Conservation (phyloP, 2,113 vertebrate genomes). For the Saccopteryx leptura region DNA sequence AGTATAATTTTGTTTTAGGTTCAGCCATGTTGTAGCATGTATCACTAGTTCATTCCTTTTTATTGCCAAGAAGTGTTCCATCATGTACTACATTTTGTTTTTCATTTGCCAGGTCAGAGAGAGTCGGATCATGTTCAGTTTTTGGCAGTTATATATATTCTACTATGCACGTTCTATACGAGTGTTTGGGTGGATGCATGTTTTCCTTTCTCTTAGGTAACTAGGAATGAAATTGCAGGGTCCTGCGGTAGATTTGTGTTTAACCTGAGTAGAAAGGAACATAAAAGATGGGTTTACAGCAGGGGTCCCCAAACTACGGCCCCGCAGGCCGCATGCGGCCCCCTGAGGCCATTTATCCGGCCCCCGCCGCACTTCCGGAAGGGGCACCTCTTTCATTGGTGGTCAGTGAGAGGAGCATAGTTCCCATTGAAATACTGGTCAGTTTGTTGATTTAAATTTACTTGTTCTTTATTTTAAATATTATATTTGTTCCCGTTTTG, state of each 20-base stretch:
- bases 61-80: not conserved
- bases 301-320: not conserved
- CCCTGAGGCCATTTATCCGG: too few relatives aligned
- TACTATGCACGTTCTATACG: not conserved
- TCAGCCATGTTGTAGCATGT: not conserved
- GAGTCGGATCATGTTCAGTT: not conserved
- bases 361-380: too few relatives aligned
- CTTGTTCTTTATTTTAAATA: too few relatives aligned
- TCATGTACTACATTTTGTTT: not conserved
- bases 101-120: not conserved
- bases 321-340: too few relatives aligned
- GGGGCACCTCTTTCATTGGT: too few relatives aligned
- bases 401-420: too few relatives aligned
- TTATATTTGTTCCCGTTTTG: too few relatives aligned
- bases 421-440: too few relatives aligned
- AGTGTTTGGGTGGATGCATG: not conserved
- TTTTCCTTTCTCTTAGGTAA: constrained; percentile 42
- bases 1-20: not conserved
- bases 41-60: not conserved
- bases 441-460: too few relatives aligned
- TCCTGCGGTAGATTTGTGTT: constrained; percentile 30
- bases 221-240: not conserved
- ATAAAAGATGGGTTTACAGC: constrained; percentile 12
- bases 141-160: not conserved
- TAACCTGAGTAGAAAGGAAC: not conserved